Evolutionary conservation across 2,888 invertebrate species (phyloP), one percentile per base, ranked within the genome.

Genomic region (Caprella mutica): DNA sequence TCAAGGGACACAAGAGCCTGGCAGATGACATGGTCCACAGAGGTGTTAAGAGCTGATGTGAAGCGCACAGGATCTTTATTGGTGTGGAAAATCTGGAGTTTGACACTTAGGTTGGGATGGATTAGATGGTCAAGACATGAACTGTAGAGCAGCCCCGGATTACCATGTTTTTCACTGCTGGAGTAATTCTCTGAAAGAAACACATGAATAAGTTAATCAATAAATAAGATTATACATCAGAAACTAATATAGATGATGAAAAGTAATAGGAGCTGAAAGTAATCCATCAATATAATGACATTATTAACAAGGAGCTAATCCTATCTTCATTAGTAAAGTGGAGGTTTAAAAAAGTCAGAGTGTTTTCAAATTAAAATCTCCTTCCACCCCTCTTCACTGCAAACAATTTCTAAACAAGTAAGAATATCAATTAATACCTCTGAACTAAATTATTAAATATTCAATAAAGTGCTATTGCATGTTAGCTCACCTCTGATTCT

Each of bases 111-210:
- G 66, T 84, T 80, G 60, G 80, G 81, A 27, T 82, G 80, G 72
- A 87, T 86, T 66, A 81, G 79, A 70, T 84, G 86, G 66, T 86
- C 84, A 66, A 91, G 84, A 69, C 87, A 82, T 0, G 91, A 84
- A 66, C 93, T 92, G 64, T 91, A 81, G 58, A 94, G 83, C 69
- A 91, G 82, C 0, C 94, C 94, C 39, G 85, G 81, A 75, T 96
- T 94, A 14, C 87, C 85, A 58, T 75, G 77, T 21, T 78, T 77
- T 72, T 93, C 86, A 52, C 82, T 80, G 69, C 83, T 80, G 0
- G 79, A 77, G 73, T 85, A 92, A 68, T 82, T 81, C 73, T 78
- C 85, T 80, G 72, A 9, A 75, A 75, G 61, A 55, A 56, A 58
- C 26, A 29, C 52, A 59, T 19, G n/a, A 46, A n/a, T 2, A 52